These are phyloP conservation scores for Hirundichthys speculiger DNA, from an alignment of 2,113 vertebrate species.

Conservation along the genomic window DNA sequence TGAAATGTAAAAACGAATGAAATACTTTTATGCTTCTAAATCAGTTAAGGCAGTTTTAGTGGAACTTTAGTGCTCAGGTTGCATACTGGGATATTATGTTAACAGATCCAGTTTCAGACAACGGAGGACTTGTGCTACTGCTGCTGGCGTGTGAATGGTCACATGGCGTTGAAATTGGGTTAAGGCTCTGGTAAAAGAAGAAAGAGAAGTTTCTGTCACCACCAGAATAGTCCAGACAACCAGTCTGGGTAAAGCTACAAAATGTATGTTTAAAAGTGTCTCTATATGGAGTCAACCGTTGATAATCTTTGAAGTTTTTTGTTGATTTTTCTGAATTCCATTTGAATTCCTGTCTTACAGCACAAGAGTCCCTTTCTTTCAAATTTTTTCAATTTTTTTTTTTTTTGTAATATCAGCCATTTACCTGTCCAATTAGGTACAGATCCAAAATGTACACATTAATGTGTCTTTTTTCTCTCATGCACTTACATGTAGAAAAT, in stretches of 20 bases:
- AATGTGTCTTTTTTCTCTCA: not conserved
- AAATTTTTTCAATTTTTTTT: not conserved
- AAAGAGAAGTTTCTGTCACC: constrained; percentile 16
- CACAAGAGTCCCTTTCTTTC: too few species aligned
- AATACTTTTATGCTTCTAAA: constrained; percentile 11
- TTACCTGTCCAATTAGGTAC: not conserved
- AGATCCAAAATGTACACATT: not conserved
- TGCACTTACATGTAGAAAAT: constrained; percentile 3
- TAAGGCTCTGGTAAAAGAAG: constrained; percentile 18
- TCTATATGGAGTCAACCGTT: not conserved
- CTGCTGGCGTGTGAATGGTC: constrained; percentile 25
- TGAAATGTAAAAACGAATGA: too few species aligned
- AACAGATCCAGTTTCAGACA: constrained; percentile 19
- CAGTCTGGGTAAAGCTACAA: constrained; percentile 26
- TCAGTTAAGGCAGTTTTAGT: constrained; percentile 12
- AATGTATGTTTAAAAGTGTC: constrained; percentile 35
- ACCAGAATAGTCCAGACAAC: constrained; percentile 45
- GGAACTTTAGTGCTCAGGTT: not conserved
- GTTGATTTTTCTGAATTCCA: too few species aligned
- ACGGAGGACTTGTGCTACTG: constrained; percentile 18
- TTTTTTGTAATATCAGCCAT: not conserved
- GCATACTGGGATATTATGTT: constrained; percentile 2
- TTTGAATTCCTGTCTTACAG: too few species aligned
- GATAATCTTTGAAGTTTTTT: not conserved
- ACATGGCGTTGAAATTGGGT: constrained; percentile 35